Conservation (phyloP, 2,797 vertebrate species). For the Huso huso region DNA sequence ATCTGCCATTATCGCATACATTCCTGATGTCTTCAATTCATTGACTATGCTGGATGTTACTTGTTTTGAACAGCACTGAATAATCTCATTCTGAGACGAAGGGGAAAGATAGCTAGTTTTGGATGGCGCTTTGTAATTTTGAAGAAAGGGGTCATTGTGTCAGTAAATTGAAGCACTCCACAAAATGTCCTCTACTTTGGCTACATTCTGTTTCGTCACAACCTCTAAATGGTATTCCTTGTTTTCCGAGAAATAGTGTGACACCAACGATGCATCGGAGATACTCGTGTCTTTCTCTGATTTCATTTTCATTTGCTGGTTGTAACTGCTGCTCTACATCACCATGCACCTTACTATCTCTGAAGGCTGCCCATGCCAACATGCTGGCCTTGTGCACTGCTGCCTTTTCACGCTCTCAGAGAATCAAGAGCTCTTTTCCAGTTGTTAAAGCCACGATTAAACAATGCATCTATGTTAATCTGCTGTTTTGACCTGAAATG, state of each 20-base stretch:
- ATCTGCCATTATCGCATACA: constrained; percentile 20
- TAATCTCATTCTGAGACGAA: constrained; percentile 14
- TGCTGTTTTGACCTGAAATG: constrained; percentile 5
- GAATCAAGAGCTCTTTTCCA: constrained; percentile 15
- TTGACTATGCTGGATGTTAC: neutral
- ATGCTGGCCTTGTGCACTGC: constrained; percentile 6
- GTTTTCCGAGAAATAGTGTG: constrained; percentile 16
- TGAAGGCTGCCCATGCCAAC: too few species aligned
- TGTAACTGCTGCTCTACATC: constrained; percentile 10
- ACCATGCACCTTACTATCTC: constrained; percentile 8
- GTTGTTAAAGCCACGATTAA: neutral
- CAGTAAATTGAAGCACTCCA: constrained; percentile 18
- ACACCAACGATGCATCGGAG: constrained; percentile 12
- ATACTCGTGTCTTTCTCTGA: constrained; percentile 12
- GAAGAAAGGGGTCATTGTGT: constrained; percentile 20
- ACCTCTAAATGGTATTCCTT: constrained; percentile 18
- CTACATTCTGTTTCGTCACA: constrained; percentile 17
- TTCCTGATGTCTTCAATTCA: constrained; percentile 15
- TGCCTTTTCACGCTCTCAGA: constrained; percentile 12
- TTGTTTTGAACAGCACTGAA: neutral
- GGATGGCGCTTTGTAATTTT: constrained; percentile 9
- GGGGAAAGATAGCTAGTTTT: constrained; percentile 9
- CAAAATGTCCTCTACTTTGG: constrained; percentile 19
- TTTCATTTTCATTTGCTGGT: constrained; percentile 12
- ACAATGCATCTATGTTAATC: neutral